Base-by-base conservation (phyloP, 2,888 invertebrate genomes). In the Malacosoma neustria region DNA sequence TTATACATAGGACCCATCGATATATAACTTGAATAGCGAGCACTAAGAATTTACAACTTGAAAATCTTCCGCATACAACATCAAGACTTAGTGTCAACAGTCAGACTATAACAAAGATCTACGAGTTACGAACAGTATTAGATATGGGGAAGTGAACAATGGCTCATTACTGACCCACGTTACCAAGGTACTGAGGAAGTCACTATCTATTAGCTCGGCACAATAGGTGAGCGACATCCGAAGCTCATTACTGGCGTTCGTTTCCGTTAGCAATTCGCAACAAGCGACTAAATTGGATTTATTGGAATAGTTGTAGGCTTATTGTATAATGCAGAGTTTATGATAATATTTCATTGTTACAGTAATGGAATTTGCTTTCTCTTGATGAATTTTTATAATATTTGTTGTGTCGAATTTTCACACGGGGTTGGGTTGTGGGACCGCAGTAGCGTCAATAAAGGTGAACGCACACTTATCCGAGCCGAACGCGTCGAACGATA, bases 191-290 rank as follows among this genome's bases (percentile, higher is more conserved):
- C 73, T 74, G 63, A 84, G 84, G 84, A 85, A 84, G 84, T 82
- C 80, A 63, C 81, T 80, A 84, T 82, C 82, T 84, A 84, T 84
- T 82, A 82, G 81, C 77, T 66, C 51, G 61, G 74, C 77, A 85
- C 84, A 85, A 85, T 85, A 84, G 84, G 76, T 80, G 80, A 82
- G 80, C 81, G 82, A 82, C 79, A 84, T 85, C 84, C 84, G 84
- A 84, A 82, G 79, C 84, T 82, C 84, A 80, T 85, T 85, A 82
- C 72, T 74, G 72, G 62, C 60, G 61, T 72, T 71, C 74, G 65
- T 81, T 84, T 85, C 84, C 84, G 84, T 64, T 80, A 66, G 70
- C 65, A 64, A 77, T 82, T 79, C 70, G 73, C 74, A 72, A 79
- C 72, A 71, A 61, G 69, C 74, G 60, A 65, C 61, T 65, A 68